Percentiles rank a stretch among this genome's conserved stretches.
These are phyloP conservation scores for Lepidocolaptes lacrymiger DNA, from an alignment of 2,797 vertebrate genomes.

Conservation along the genomic window DNA sequence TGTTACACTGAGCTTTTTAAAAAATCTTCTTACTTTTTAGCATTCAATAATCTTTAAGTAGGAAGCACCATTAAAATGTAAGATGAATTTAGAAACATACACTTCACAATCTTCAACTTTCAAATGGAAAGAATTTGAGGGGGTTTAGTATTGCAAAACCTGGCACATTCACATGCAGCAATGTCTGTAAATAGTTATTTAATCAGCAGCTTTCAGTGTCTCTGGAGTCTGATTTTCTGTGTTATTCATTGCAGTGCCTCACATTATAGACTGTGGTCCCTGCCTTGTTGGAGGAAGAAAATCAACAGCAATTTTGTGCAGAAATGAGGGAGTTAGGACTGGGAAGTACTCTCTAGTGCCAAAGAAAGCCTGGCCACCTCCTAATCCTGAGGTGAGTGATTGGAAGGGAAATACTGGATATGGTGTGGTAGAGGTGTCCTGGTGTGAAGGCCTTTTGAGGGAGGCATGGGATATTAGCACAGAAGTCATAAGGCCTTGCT, in stretches of 20 bases:
- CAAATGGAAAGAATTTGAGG: neutral
- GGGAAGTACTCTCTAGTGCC: slow-evolving; percentile 90
- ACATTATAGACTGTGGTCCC: slow-evolving; percentile 85
- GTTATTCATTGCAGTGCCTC: slow-evolving; percentile 80
- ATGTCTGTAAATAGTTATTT: neutral
- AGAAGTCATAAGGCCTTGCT: neutral
- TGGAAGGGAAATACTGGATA: neutral
- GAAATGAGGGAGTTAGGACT: slow-evolving; percentile 83
- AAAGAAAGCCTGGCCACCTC: slow-evolving; percentile 82
- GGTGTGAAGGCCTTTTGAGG: neutral
- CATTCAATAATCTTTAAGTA: neutral
- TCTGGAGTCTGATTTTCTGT: neutral
- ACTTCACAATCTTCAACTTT: neutral
- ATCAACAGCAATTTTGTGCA: slow-evolving; percentile 80
- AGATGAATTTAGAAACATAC: neutral
- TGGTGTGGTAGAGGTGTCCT: neutral
- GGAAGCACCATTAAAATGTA: neutral
- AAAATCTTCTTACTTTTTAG: neutral
- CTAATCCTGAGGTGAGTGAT: slow-evolving; percentile 82
- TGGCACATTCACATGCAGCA: neutral
- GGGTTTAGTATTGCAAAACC: neutral
- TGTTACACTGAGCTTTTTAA: neutral
- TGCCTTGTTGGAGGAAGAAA: slow-evolving; percentile 90
- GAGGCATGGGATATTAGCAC: neutral
- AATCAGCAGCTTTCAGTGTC: neutral